Evolutionary conservation across 2,888 invertebrate species (phyloP).

Genomic region (Ashinkailepas kermadecensis): DNA sequence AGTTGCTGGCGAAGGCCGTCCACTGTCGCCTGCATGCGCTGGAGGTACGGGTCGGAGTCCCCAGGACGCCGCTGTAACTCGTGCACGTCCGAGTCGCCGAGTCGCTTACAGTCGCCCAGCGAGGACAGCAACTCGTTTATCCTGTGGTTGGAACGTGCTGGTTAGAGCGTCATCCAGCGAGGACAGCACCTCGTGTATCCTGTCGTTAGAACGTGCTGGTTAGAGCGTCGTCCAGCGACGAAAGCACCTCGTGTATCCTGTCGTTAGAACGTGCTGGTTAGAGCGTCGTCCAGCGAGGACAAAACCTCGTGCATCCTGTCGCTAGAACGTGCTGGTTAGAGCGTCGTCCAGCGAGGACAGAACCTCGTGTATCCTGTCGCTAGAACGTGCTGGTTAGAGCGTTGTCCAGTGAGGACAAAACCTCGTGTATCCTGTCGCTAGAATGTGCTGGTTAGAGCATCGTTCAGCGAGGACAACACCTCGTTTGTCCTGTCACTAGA

Average conservation of each 20-base stretch:
- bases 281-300: constrained; percentile 27
- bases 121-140: constrained; percentile 31
- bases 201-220: too few species aligned
- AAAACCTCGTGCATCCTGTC: constrained; percentile 31
- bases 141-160: constrained; percentile 17
- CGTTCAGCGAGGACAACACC: too few species aligned
- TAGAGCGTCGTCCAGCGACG: constrained; percentile 30
- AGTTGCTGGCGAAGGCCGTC: not conserved
- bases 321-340: too few species aligned
- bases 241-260: constrained; percentile 31
- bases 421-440: constrained; percentile 30
- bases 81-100: constrained; percentile 31
- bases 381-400: too few species aligned
- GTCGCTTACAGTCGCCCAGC: constrained; percentile 29
- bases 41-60: constrained; percentile 28
- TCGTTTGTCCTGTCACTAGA: too few species aligned
- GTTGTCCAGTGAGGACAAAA: constrained; percentile 29
- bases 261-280: too few species aligned
- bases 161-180: too few species aligned
- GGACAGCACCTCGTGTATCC: too few species aligned
- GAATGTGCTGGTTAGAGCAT: too few species aligned
- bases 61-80: constrained; percentile 31
- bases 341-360: constrained; percentile 28
- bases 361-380: constrained; percentile 31
- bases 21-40: constrained; percentile 33